Conservation (phyloP, 2,113 vertebrate genomes). For the Puffinus mauretanicus region DNA sequence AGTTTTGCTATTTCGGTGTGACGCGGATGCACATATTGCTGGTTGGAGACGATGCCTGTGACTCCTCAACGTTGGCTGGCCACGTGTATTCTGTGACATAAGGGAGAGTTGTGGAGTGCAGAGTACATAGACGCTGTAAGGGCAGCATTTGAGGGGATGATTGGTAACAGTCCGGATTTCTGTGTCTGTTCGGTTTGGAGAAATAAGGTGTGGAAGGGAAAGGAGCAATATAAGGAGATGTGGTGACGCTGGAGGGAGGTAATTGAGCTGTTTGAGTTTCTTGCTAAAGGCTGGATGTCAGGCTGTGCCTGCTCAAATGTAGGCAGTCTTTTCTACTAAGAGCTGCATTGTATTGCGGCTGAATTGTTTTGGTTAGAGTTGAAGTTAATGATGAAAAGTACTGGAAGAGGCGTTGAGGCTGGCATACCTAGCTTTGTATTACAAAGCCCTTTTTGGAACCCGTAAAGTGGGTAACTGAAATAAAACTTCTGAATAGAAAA, state of each 20-base stretch:
- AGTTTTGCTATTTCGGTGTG: neutral
- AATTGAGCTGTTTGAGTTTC: neutral
- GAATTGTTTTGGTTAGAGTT: neutral
- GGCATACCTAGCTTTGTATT: neutral
- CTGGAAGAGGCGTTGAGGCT: neutral
- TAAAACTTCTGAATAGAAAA: neutral
- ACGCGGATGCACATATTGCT: rapidly evolving
- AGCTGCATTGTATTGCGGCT: neutral
- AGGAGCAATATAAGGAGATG: rapidly evolving
- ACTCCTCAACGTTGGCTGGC: rapidly evolving
- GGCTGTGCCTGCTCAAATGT: neutral
- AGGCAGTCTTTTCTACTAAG: too few relatives aligned
- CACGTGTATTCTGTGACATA: rapidly evolving
- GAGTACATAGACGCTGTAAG: neutral
- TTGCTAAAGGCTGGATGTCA: neutral
- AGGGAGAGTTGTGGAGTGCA: neutral
- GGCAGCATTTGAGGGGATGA: neutral
- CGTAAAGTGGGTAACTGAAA: neutral
- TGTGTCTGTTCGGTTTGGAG: neutral
- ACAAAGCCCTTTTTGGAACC: neutral
- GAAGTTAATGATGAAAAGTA: neutral
- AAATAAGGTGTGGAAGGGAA: neutral
- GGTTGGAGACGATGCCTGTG: neutral
- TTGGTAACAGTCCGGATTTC: neutral
- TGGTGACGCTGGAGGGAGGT: neutral